These are phyloP conservation scores for Helleia helle DNA, from an alignment of 2,888 invertebrate genomes.

Conservation along the genomic window DNA sequence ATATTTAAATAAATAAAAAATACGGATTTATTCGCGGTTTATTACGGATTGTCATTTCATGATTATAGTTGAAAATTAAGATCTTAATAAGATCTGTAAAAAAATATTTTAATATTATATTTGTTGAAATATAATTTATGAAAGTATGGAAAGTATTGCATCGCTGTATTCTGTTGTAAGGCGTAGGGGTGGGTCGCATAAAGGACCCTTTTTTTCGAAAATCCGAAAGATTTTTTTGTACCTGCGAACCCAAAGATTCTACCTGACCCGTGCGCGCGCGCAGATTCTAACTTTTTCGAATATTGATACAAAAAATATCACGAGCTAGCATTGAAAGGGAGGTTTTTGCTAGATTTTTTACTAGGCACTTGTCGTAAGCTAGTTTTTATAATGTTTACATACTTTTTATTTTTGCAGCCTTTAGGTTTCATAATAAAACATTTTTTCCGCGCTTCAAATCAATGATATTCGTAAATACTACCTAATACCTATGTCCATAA, in stretches of 20 bases:
- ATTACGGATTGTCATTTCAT: too few relatives aligned
- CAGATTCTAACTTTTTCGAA: conserved; percentile 55
- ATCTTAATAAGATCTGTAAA: too few relatives aligned
- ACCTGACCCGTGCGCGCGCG: conserved; percentile 54
- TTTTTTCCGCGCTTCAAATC: too few relatives aligned
- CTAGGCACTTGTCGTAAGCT: conserved; percentile 52
- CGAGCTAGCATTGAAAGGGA: conserved; percentile 37
- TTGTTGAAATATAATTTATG: background rate
- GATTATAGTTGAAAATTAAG: too few relatives aligned
- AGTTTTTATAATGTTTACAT: conserved; percentile 29
- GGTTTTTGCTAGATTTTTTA: conserved; percentile 63
- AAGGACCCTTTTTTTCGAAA: conserved; percentile 56
- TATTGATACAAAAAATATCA: conserved; percentile 36
- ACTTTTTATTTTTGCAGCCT: conserved; percentile 5
- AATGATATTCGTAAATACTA: too few relatives aligned
- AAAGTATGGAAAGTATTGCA: conserved; percentile 25
- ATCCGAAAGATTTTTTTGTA: conserved; percentile 63
- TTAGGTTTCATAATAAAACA: background rate
- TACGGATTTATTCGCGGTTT: too few relatives aligned
- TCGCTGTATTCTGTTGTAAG: conserved; percentile 33
- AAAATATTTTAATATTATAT: background rate
- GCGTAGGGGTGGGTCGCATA: conserved; percentile 67
- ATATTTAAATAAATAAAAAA: too few relatives aligned
- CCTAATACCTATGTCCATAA: too few relatives aligned
- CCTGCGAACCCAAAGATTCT: conserved; percentile 62